Percentiles rank a stretch among this genome's conserved stretches.
Evolutionary conservation across 2,888 invertebrate species (phyloP).

Genomic region (Cephus pulcher): DNA sequence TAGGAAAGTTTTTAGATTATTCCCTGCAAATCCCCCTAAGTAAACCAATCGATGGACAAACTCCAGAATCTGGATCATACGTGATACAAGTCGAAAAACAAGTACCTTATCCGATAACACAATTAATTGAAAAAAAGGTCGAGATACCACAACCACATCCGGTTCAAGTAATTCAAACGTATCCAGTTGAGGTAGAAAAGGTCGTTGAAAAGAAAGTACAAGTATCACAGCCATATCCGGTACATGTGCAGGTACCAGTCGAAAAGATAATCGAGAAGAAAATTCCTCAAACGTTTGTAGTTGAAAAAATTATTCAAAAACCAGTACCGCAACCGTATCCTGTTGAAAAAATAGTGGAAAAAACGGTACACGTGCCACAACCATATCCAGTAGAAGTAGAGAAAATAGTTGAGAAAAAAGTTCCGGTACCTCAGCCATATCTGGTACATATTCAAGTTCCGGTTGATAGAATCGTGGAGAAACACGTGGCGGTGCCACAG

Average conservation of each 20-base stretch:
- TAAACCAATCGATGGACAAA: constrained; percentile 3
- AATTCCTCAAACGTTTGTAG: constrained; percentile 34
- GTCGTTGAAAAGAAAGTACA: constrained; percentile 67
- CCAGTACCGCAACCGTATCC: constrained; percentile 46
- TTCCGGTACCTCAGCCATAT: constrained; percentile 63
- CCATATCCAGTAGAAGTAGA: constrained; percentile 68
- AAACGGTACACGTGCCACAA: constrained; percentile 65
- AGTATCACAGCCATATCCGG: constrained; percentile 9
- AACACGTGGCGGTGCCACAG: constrained; percentile 72
- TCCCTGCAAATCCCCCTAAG: too few relatives aligned
- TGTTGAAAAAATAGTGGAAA: constrained; percentile 63
- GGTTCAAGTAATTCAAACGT: constrained; percentile 65
- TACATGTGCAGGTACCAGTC: not conserved
- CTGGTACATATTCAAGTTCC: constrained; percentile 62
- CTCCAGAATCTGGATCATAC: not conserved
- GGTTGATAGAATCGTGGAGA: constrained; percentile 72
- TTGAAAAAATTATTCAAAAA: constrained; percentile 18
- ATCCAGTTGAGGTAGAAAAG: constrained; percentile 69
- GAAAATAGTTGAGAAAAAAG: constrained; percentile 67
- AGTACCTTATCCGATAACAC: constrained; percentile 37
- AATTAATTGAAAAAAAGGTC: constrained; percentile 33
- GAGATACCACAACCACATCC: constrained; percentile 56
- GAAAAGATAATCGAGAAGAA: constrained; percentile 7
- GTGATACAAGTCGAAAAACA: not conserved
- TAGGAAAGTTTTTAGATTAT: too few relatives aligned